Conservation (phyloP, 1,140 invertebrate genomes). For the Rhynchophorus ferrugineus region DNA sequence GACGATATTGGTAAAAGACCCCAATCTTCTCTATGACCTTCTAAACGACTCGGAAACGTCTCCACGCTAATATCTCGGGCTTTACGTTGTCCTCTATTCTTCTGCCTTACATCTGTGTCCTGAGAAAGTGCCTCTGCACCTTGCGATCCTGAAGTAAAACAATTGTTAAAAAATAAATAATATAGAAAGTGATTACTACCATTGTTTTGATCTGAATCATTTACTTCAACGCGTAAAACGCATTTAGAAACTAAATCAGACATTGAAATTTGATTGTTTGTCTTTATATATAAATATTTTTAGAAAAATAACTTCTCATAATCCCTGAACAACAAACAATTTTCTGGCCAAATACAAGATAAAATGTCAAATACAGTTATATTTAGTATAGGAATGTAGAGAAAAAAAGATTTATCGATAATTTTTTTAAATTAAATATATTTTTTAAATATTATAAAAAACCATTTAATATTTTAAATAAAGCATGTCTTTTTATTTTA, state of each 20-base stretch:
- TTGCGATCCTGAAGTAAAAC: slow-evolving; percentile 14
- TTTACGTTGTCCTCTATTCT: slow-evolving; percentile 41
- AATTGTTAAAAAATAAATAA: background rate
- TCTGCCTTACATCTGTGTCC: slow-evolving; percentile 16
- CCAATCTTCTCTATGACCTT: slow-evolving; percentile 44
- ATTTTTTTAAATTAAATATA: no score
- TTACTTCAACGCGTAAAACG: slow-evolving; percentile 51
- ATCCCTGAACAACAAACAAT: no score
- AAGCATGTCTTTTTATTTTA: no score
- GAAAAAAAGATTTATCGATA: no score
- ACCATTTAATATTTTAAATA: no score
- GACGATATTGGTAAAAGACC: slow-evolving; percentile 40
- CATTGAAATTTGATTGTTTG: no score
- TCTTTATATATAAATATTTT: no score
- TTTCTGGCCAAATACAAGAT: no score
- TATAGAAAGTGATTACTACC: slow-evolving; percentile 18
- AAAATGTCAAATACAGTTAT: no score
- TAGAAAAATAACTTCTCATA: no score
- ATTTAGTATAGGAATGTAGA: no score
- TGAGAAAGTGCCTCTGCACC: slow-evolving; percentile 18
- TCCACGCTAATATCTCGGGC: slow-evolving; percentile 56
- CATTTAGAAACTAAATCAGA: slow-evolving; percentile 49
- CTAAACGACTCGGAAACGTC: slow-evolving; percentile 50
- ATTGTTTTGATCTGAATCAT: slow-evolving; percentile 38
- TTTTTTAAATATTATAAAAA: no score